Base-by-base conservation (phyloP, 2,113 vertebrate genomes). In the Trematocara nigrifrons region DNA sequence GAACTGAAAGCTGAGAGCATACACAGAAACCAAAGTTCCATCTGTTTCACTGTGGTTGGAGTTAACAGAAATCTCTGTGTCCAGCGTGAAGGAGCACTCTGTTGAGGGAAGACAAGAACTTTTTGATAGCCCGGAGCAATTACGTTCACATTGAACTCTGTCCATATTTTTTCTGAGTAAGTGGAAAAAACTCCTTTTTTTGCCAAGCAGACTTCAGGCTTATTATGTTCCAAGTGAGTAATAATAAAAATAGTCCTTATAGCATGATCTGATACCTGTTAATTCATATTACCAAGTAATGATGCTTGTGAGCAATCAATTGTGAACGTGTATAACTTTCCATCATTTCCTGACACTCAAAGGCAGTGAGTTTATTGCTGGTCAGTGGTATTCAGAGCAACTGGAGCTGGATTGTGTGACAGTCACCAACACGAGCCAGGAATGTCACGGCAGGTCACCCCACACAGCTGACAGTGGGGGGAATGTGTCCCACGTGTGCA, bases 391-490 rank as follows among this genome's bases (percentile, higher is more conserved):
- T 94, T 93, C 83, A 83, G 86, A 80, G 87, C 92, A 94, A 94
- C 94, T 88, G 86, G 93, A 92, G 92, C 90, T 64, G 31, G 82
- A 3, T 81, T 35, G 83, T 76, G 61, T 90, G 94, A 92, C 89
- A 26, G 92, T 81, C 89, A 86, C 89, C 92, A 66, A 85, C 85
- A 66, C 61, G 11, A 85, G 53, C 91, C 81, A 51, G 91, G 86
- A 95, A 95, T 95, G 92, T 92, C 85, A 79, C 82, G 5, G 82
- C 90, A 93, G 93, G 95, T 95, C 93, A 93, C 88, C 92, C 88
- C 84, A 61, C 92, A 86, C 95, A 95, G 94, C 95, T 95, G 94
- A 94, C 92, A 45, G 45, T 3, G 78, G 77, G 15, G 86, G 89
- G 90, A 81, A 88, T 92, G 82, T 47, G 45, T 18, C 49, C 80